These are phyloP conservation scores for Coenonympha glycerion DNA, from an alignment of 2,888 invertebrate genomes.

Conservation along the genomic window DNA sequence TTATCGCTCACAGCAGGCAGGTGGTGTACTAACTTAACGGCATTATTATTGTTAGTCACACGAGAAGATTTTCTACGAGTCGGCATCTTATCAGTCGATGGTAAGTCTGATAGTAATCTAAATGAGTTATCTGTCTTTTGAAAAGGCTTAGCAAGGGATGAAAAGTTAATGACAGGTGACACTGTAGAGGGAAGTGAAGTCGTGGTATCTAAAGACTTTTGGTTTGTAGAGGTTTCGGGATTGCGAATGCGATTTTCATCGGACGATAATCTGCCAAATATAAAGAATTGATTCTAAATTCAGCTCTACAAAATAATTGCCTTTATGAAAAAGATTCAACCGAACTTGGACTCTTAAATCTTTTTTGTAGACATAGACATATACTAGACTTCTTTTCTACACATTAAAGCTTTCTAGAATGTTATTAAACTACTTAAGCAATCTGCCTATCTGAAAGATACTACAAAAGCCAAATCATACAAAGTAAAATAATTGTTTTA, in stretches of 20 bases:
- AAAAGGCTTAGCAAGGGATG: constrained; percentile 70
- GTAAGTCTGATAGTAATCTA: constrained; percentile 52
- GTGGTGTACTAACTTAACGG: constrained; percentile 46
- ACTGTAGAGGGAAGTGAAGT: constrained; percentile 46
- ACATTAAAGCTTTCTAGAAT: background rate
- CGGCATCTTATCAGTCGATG: constrained; percentile 50
- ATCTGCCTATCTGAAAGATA: constrained; percentile 35
- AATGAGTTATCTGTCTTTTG: constrained; percentile 64
- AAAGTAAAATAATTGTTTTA: constrained; percentile 8
- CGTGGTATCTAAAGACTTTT: constrained; percentile 59
- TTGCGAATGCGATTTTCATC: constrained; percentile 64
- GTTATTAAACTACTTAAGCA: constrained; percentile 10
- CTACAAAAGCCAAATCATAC: constrained; percentile 27
- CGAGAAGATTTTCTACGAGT: constrained; percentile 44
- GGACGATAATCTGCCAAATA: constrained; percentile 76
- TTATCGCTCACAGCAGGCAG: constrained; percentile 45
- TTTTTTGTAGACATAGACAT: background rate
- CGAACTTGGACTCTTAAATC: constrained; percentile 3
- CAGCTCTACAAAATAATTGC: constrained; percentile 38
- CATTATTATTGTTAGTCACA: constrained; percentile 54
- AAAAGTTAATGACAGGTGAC: constrained; percentile 54
- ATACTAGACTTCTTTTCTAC: too few relatives aligned
- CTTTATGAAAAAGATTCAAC: background rate
- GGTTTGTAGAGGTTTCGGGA: constrained; percentile 57
- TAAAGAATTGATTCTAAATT: constrained; percentile 67